Evolutionary conservation across 1,140 invertebrate species (phyloP), one percentile per base, ranked within the genome.

Genomic region (Drosophila truncata): DNA sequence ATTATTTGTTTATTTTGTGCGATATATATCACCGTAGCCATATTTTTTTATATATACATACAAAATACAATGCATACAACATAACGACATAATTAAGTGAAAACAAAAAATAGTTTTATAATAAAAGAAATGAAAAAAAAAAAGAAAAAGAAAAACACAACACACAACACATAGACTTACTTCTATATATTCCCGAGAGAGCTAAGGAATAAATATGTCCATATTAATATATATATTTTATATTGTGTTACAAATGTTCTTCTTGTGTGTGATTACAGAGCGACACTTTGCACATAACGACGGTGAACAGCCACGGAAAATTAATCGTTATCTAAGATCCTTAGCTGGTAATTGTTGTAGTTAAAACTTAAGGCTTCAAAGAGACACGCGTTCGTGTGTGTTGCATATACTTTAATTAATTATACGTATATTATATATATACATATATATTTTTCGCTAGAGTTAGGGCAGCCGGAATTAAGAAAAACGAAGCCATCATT

Each of bases 11-110:
- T 66, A 59, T 52, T 77, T 59, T 78, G 73, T 69, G 65, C 85
- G 80, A 84, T 82, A 73, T 79, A 84, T 82, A 73, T 79, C 70
- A 87, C 61, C 59, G 70, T 71, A 90, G 81, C 85, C 85, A 85
- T 84, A 74, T 90, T 90, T 87, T 54, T 84, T 85, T 78, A 78
- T 70, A 78, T 70, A 71, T 60, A 80, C 44, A 66, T 54, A 37
- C 33, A 54, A 54, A 80, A 60, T 73, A 77, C 84, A 85, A 35
- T 76, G 55, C 72, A 87, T 80, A 70, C 81, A 85, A 70, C 81
- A 85, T 85, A 80, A 80, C 66, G 87, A 63, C 72, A 85, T 76
- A 90, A 79, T 88, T 88, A 88, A 65, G 33, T 73, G 46, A 90
- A 90, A 31, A 50, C 47, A 50, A 50, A 50, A 54, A 80, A 77